Conservation (phyloP, 2,888 invertebrate species). For the Pterostichus niger region DNA sequence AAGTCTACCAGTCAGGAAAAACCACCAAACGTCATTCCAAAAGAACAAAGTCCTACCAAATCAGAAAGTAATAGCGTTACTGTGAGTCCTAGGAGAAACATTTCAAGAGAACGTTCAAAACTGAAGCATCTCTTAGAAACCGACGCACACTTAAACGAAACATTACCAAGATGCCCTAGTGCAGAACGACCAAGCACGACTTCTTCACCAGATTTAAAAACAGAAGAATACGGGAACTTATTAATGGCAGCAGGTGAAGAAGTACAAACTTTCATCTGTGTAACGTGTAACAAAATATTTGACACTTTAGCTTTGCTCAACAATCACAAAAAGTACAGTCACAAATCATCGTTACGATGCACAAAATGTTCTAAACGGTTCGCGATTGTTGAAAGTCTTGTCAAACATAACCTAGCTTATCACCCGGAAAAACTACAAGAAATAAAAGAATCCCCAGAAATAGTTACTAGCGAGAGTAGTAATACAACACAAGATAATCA, state of each 20-base stretch:
- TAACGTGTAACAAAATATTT: slow-evolving; percentile 62
- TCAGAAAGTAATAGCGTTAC: background rate
- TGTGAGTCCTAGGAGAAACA: background rate
- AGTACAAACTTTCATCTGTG: slow-evolving; percentile 55
- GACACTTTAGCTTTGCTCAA: slow-evolving; percentile 25
- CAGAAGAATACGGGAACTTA: slow-evolving; percentile 21
- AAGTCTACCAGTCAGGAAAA: background rate
- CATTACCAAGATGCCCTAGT: background rate
- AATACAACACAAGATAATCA: background rate
- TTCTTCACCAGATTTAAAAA: background rate
- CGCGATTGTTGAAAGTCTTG: slow-evolving; percentile 46
- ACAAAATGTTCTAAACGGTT: slow-evolving; percentile 47
- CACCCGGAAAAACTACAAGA: slow-evolving; percentile 25
- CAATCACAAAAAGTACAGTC: slow-evolving; percentile 39
- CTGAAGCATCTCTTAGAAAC: slow-evolving; percentile 10
- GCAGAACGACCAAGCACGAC: background rate
- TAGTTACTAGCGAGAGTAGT: no score
- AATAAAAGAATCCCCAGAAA: background rate
- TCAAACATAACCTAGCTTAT: slow-evolving; percentile 36
- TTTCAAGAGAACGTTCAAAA: background rate
- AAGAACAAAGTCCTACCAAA: no score
- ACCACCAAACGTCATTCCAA: background rate
- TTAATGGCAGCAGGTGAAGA: background rate
- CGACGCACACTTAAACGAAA: slow-evolving; percentile 12
- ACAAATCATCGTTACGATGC: slow-evolving; percentile 54